phyloP scores from a whole-genome alignment of 1,140 invertebrate genomes.

The Halotydeus destructor region DNA sequence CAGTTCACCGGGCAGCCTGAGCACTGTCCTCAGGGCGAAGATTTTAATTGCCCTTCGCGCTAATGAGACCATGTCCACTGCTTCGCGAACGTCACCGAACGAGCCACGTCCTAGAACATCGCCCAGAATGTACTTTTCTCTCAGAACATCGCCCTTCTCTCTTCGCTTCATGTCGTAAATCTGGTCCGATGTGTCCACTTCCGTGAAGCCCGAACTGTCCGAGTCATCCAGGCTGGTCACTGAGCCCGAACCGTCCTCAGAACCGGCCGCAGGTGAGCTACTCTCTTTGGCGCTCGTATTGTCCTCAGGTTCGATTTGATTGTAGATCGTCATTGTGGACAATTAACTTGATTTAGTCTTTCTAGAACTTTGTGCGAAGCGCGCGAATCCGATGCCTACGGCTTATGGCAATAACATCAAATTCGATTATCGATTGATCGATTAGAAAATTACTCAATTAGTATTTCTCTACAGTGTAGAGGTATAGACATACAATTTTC shows the following conservation, averaged over 20 bases:
- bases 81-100: conserved; percentile 88
- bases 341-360: too few relatives aligned
- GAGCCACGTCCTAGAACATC: conserved; percentile 87
- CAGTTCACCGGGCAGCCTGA: neutral
- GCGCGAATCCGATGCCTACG: too few relatives aligned
- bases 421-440: too few relatives aligned
- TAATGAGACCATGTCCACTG: conserved; percentile 73
- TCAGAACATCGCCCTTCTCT: conserved; percentile 29
- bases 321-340: too few relatives aligned
- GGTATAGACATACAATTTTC: too few relatives aligned
- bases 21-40: conserved; percentile 39
- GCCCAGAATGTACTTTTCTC: conserved; percentile 92
- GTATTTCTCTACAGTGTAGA: too few relatives aligned
- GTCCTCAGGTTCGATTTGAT: too few relatives aligned
- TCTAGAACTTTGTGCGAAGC: too few relatives aligned
- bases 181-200: neutral
- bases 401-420: too few relatives aligned
- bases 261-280: too few relatives aligned
- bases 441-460: too few relatives aligned
- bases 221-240: conserved; percentile 70
- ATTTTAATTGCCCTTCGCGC: conserved; percentile 79
- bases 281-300: too few relatives aligned
- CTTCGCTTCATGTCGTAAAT: neutral
- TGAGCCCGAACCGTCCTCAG: conserved; percentile 5
- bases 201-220: conserved; percentile 81